Conservation (phyloP, 2,113 vertebrate genomes). For the Periophthalmodon schlosseri region DNA sequence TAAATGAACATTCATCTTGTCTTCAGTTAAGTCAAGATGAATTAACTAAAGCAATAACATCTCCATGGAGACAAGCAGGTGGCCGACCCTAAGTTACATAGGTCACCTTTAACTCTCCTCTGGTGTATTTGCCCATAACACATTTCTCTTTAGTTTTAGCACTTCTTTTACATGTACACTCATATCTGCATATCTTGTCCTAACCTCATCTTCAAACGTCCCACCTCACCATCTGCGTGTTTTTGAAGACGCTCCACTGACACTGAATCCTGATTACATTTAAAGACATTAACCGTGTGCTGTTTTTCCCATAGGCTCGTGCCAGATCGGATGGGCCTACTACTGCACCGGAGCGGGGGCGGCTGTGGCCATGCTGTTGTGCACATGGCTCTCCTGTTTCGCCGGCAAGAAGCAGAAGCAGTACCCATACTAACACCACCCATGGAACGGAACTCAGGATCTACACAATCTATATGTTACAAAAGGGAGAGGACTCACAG, state of each 20-base stretch:
- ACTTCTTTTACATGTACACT: neutral
- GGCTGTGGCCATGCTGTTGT: constrained; percentile 85
- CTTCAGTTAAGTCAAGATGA: no score
- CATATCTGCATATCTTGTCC: neutral
- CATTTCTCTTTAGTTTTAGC: neutral
- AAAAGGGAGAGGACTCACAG: constrained; percentile 59
- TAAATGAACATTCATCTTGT: no score
- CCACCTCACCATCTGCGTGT: constrained; percentile 8
- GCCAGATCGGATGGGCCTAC: constrained; percentile 96
- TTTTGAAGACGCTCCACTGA: constrained; percentile 16
- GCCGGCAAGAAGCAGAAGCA: constrained; percentile 97
- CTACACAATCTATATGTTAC: constrained; percentile 23
- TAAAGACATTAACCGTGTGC: neutral
- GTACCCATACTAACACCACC: constrained; percentile 87
- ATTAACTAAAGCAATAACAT: neutral
- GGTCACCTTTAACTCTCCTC: neutral
- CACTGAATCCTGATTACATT: no score
- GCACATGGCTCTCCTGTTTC: constrained; percentile 95
- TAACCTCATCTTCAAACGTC: constrained; percentile 15
- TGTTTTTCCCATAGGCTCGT: constrained; percentile 80
- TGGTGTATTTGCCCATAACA: neutral
- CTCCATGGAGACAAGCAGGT: neutral
- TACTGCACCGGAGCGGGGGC: constrained; percentile 93
- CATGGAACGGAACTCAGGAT: constrained; percentile 21
- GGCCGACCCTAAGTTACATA: neutral